Evolutionary conservation across 2,888 invertebrate species (phyloP).

Genomic region (Apamea crenata): DNA sequence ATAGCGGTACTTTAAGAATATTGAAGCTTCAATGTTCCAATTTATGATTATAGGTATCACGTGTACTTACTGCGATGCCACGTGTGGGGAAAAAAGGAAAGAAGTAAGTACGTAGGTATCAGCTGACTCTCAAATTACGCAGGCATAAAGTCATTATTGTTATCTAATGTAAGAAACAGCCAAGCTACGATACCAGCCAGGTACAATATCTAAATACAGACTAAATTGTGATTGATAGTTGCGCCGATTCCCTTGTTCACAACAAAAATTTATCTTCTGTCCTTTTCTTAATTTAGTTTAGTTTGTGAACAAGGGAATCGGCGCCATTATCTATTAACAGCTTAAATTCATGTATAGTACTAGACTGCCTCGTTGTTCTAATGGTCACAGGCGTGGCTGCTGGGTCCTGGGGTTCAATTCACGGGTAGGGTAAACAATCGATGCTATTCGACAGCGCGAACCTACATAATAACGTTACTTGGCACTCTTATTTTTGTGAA

Average conservation of each 20-base stretch:
- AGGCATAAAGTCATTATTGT: not conserved
- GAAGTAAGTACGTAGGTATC: not conserved
- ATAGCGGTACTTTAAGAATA: not conserved
- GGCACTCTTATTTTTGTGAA: no score
- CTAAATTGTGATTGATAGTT: no score
- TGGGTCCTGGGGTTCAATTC: not conserved
- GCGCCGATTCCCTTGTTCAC: no score
- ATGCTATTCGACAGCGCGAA: no score
- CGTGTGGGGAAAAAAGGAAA: not conserved
- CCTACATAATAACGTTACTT: no score
- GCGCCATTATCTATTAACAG: no score
- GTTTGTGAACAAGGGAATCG: no score
- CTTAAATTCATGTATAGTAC: not conserved
- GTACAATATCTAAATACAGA: no score
- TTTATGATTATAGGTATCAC: not conserved
- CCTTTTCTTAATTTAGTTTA: no score
- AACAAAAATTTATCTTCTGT: no score
- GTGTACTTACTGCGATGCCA: not conserved
- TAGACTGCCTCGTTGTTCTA: not conserved
- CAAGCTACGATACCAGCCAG: not conserved
- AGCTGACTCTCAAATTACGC: not conserved
- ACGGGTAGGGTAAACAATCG: no score
- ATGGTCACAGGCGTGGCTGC: not conserved
- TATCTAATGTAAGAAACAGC: not conserved
- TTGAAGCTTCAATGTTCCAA: not conserved